Evolutionary conservation across 2,888 invertebrate genomes (phyloP), one percentile per base, ranked within the genome.

Genomic region (Leucozona laternaria): DNA sequence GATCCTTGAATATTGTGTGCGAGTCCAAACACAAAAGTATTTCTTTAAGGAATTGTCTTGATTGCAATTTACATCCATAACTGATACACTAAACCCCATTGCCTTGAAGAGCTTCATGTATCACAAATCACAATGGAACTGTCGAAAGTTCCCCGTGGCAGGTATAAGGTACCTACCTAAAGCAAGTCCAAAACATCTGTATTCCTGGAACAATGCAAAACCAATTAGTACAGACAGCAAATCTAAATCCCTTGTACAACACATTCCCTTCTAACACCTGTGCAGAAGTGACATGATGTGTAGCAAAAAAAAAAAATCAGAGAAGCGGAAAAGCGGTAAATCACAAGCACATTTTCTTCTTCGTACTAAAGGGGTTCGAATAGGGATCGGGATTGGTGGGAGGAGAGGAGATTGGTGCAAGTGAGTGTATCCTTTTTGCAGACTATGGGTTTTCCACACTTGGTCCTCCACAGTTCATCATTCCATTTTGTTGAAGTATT

Each of bases 401-500:
- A n/a, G 43, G 15, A 17, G 20, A n/a, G 43, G 15, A 17, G 10
- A 45, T 28, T 2, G 48, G 25, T 43, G 31, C 58, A 17, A 25
- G 15, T 37, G 28, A 53, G n/a, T 10, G 11, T 53, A 58, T 57
- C 62, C 45, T 50, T 81, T 78, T 78, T 75, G 78, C 78, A 68
- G 78, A 81, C 81, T 81, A 78, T 73, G 81, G 68, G 70, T 70
- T 86, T 86, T 81, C 77, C 40, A 48, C 40, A 68, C 58, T 48
- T 45, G 10, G 37, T 53, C 43, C 50, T 77, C 80, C 60, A 40
- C 15, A 70, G 77, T 81, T 71, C 73, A 81, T 77, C 68, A 72
- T 85, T 85, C 77, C 68, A 71, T 81, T 62, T 72, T 62, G 68
- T 48, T 70, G 50, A 43, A 43, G 50, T 86, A 86, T 86, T 86